Evolutionary conservation across 2,113 vertebrate species (phyloP), one percentile per base, ranked within the genome.

Genomic region (Bos javanicus): DNA sequence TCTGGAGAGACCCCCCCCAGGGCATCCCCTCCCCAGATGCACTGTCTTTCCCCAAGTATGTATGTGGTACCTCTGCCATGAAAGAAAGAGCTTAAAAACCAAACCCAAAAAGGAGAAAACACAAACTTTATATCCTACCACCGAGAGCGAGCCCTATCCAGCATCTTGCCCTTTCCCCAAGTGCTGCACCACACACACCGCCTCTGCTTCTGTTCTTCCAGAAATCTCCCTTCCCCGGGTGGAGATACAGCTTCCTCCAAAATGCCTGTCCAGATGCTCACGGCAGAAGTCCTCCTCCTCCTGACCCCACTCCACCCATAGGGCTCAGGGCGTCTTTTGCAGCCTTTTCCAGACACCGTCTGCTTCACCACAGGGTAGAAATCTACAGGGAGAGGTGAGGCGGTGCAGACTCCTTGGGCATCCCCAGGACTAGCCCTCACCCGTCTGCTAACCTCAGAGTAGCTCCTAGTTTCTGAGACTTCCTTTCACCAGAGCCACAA

Each of bases 41-140:
- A 8, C 1, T 71, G 74, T 89, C 33, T 87, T 52, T 71, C 56
- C 25, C 59, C 57, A 54, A 4, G 17, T 64, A 33, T 23, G 46
- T 19, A 46, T 26, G 57, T 82, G 91, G 50, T 90, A 59, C 56
- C 59, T 91, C 78, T 84, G 57, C 71, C 10, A 28, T 33, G 76
- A 95, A 60, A 80, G 83, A 46, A 90, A 85, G 46, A 87, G 46
- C 87, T 95, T 56, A 80, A 94, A 93, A 78, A 60, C 56, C 81
- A 87, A 74, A 62, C 60, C 30, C 60, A 62, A 62, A 62, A 52
- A 33, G 46, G 48, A 87, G n/a, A 43, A 94, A 60, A 46, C n/a
- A 19, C 25, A 78, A 71, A 57, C 5, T 43, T 59, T 30, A 6
- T 13, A 26, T 54, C 67, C 26, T 17, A 59, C 54, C 60, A 56